Conservation (phyloP, 2,888 invertebrate species). For the Hoplodrina blanda region DNA sequence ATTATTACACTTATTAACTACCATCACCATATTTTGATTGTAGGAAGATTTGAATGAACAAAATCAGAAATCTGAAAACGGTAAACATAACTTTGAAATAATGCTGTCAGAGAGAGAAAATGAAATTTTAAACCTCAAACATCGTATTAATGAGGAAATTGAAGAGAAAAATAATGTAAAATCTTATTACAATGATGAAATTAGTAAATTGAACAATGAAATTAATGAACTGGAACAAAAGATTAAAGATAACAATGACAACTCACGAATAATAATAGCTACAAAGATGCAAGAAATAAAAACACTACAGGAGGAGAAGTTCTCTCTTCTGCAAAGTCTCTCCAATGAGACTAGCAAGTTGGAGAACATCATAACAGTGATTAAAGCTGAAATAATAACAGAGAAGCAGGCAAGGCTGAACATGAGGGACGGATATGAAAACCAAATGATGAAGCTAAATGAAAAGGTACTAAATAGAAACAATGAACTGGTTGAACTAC, state of each 20-base stretch:
- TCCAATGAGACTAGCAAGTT: conserved; percentile 79
- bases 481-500: conserved; percentile 84
- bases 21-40: conserved; percentile 31
- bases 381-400: conserved; percentile 75
- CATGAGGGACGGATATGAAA: conserved; percentile 81
- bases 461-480: conserved; percentile 84
- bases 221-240: conserved; percentile 82
- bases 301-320: conserved; percentile 82
- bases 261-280: conserved; percentile 74
- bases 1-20: conserved; percentile 1
- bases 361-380: conserved; percentile 73
- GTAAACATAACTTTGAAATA: conserved; percentile 70
- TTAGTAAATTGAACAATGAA: conserved; percentile 80
- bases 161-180: conserved; percentile 78
- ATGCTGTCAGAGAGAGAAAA: conserved; percentile 77
- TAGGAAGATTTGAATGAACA: conserved; percentile 76
- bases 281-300: conserved; percentile 80
- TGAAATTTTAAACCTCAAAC: conserved; percentile 79
- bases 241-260: conserved; percentile 75
- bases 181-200: conserved; percentile 74
- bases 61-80: conserved; percentile 70
- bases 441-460: conserved; percentile 81
- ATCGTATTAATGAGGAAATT: conserved; percentile 81
- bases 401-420: conserved; percentile 77
- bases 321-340: conserved; percentile 78